Evolutionary conservation across 2,888 invertebrate genomes (phyloP).

Genomic region (Lordiphosa andalusiaca): DNA sequence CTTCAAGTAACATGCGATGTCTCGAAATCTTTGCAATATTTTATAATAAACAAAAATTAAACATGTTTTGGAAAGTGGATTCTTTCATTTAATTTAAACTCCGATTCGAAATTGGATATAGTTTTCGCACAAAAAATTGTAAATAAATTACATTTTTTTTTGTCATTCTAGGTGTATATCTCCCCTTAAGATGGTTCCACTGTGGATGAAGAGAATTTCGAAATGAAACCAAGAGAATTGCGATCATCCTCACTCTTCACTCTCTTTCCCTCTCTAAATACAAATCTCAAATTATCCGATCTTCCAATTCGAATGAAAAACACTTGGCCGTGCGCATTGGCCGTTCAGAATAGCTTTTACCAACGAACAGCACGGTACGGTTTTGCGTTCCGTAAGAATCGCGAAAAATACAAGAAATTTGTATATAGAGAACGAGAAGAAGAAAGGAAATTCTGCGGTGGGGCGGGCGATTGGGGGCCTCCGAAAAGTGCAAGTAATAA

Average conservation of each 20-base stretch:
- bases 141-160: too few species aligned
- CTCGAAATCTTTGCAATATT: too few species aligned
- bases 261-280: conserved; percentile 34
- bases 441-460: conserved; percentile 30
- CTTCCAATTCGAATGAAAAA: conserved; percentile 41
- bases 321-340: conserved; percentile 39
- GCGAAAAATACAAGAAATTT: conserved; percentile 40
- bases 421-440: conserved; percentile 20
- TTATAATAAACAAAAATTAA: too few species aligned
- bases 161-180: too few species aligned
- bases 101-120: too few species aligned
- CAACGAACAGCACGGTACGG: conserved; percentile 60
- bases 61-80: too few species aligned
- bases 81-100: too few species aligned
- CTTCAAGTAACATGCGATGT: too few species aligned
- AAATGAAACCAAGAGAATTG: conserved; percentile 18
- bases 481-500: conserved; percentile 69
- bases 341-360: conserved; percentile 68
- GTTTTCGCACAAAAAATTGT: too few species aligned
- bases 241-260: background rate
- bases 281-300: conserved; percentile 45
- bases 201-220: conserved; percentile 12
- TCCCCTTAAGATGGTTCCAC: background rate
- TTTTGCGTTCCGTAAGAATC: conserved; percentile 43
- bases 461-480: conserved; percentile 38